These are phyloP conservation scores for Onthophagus sagittarius DNA, from an alignment of 2,888 invertebrate species.

Conservation along the genomic window DNA sequence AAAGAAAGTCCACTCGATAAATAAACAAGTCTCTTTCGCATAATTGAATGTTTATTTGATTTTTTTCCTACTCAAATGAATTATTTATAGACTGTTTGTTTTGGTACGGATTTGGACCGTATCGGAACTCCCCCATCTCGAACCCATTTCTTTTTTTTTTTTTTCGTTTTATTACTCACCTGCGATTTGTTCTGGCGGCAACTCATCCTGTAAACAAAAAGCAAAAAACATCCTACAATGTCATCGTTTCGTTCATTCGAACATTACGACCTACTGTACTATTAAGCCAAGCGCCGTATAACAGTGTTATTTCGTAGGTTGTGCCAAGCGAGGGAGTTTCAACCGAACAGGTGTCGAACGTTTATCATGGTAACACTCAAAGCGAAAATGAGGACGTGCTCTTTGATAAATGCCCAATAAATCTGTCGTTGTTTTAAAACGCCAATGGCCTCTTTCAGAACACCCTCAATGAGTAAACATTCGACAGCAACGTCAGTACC, in stretches of 20 bases:
- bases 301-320: not conserved
- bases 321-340: not conserved
- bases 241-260: too few species aligned
- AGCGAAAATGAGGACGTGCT: not conserved
- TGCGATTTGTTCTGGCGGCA: conserved; percentile 87
- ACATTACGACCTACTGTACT: too few species aligned
- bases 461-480: not conserved
- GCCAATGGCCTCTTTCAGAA: not conserved
- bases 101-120: too few species aligned
- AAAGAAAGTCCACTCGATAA: not conserved
- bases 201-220: conserved; percentile 71
- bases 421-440: not conserved
- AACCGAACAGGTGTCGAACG: conserved; percentile 1
- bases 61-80: not conserved
- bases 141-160: not conserved
- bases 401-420: not conserved
- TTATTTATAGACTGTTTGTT: not conserved
- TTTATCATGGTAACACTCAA: not conserved
- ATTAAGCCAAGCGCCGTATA: not conserved
- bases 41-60: not conserved
- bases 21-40: not conserved
- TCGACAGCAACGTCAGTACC: not conserved
- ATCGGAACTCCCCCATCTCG: too few species aligned
- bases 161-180: conserved; percentile 58
- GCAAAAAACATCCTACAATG: conserved; percentile 23